These are phyloP conservation scores for Poeciliopsis gracilis DNA, from an alignment of 2,797 vertebrate genomes.

Conservation along the genomic window DNA sequence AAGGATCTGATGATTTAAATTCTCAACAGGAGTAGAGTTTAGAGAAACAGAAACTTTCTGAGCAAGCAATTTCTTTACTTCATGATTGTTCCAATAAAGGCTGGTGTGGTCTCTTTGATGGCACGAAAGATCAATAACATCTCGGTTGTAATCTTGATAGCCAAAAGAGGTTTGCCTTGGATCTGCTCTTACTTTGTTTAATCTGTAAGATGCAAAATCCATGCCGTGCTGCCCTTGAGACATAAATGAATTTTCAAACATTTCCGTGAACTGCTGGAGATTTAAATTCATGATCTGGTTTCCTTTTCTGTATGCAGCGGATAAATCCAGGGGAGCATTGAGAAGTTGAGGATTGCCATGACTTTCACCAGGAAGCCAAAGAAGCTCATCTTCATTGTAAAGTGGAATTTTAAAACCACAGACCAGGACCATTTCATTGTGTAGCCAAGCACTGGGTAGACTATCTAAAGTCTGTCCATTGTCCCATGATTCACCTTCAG, in stretches of 20 bases:
- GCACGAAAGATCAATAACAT: slow-evolving; percentile 86
- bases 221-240: slow-evolving; percentile 82
- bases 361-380: slow-evolving; percentile 88
- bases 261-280: slow-evolving; percentile 88
- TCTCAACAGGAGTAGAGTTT: slow-evolving; percentile 61
- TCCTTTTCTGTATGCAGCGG: slow-evolving; percentile 87
- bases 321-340: slow-evolving; percentile 91
- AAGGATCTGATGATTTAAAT: slow-evolving; percentile 70
- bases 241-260: slow-evolving; percentile 90
- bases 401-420: slow-evolving; percentile 93
- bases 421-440: slow-evolving; percentile 85
- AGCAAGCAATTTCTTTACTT: slow-evolving; percentile 77
- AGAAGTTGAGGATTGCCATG: slow-evolving; percentile 77
- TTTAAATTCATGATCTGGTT: slow-evolving; percentile 91
- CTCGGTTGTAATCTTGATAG: slow-evolving; percentile 72
- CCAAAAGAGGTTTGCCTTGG: slow-evolving; percentile 63
- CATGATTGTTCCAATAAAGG: slow-evolving; percentile 73
- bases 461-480: slow-evolving; percentile 73
- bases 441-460: slow-evolving; percentile 79
- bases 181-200: slow-evolving; percentile 89
- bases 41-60: slow-evolving; percentile 81
- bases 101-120: slow-evolving; percentile 51
- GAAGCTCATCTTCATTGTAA: slow-evolving; percentile 88
- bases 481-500: slow-evolving; percentile 81
- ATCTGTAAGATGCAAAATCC: slow-evolving; percentile 87